Evolutionary conservation across 2,888 invertebrate genomes (phyloP).

Genomic region (Pachycephus smyrnensis): DNA sequence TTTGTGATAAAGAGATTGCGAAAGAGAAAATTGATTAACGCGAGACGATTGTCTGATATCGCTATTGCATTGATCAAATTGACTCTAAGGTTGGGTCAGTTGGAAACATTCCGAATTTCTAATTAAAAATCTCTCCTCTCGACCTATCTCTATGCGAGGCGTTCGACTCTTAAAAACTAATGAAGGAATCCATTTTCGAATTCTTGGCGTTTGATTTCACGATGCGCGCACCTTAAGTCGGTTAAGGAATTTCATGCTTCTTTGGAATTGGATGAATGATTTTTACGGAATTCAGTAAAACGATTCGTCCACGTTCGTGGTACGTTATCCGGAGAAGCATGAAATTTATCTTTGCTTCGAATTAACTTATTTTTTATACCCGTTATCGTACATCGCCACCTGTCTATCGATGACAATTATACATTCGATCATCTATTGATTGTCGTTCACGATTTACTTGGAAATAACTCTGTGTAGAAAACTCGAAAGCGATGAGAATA

Average conservation of each 20-base stretch:
- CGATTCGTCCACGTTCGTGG: too few species aligned
- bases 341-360: background rate
- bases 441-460: background rate
- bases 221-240: too few species aligned
- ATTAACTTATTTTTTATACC: background rate
- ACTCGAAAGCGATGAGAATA: background rate
- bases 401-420: background rate
- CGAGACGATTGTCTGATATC: too few species aligned
- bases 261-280: too few species aligned
- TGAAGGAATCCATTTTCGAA: too few species aligned
- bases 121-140: background rate
- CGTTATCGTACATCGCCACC: background rate
- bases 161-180: too few species aligned
- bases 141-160: too few species aligned
- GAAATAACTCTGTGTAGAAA: background rate
- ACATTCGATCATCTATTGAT: background rate
- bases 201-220: too few species aligned
- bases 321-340: too few species aligned
- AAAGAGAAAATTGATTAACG: background rate
- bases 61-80: background rate
- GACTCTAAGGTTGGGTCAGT: background rate
- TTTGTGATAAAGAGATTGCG: too few species aligned
- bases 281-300: too few species aligned
- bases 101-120: conserved; percentile 1
- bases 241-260: too few species aligned